Percentiles rank a stretch among this genome's conserved stretches.
These are phyloP conservation scores for Oreochromis spilurus DNA, from an alignment of 2,113 vertebrate genomes.

Conservation along the genomic window DNA sequence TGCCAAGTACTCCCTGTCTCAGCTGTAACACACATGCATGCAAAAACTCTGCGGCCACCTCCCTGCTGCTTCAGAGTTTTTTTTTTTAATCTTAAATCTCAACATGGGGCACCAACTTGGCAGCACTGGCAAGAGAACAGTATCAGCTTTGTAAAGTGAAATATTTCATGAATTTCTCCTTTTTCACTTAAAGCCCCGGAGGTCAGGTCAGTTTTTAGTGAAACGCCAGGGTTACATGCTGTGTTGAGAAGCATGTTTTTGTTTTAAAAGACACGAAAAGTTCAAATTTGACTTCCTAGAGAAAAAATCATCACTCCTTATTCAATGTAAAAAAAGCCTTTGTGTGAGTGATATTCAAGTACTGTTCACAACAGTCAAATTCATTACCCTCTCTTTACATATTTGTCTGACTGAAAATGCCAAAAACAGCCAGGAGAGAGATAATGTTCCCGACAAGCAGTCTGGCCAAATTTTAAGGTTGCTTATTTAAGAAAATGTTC, in stretches of 20 bases:
- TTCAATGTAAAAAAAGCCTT: not conserved
- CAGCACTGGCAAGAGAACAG: constrained; percentile 24
- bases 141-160: constrained; percentile 31
- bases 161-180: constrained; percentile 9
- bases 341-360: not conserved
- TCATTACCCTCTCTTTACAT: not conserved
- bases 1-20: constrained; percentile 14
- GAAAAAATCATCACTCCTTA: not conserved
- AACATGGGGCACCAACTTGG: not conserved
- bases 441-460: not conserved
- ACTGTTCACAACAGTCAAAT: not conserved
- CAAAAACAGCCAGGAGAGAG: not conserved
- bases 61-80: not conserved
- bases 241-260: not conserved
- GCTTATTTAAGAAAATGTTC: not conserved
- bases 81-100: constrained; percentile 37
- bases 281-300: not conserved
- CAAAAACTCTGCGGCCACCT: not conserved
- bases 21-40: not conserved
- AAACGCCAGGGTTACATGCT: not conserved
- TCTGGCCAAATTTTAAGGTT: not conserved
- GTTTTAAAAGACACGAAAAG: not conserved
- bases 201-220: not conserved
- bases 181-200: not conserved
- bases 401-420: not conserved